phyloP scores from a whole-genome alignment of 2,113 vertebrate species.

The Labeo catla region DNA sequence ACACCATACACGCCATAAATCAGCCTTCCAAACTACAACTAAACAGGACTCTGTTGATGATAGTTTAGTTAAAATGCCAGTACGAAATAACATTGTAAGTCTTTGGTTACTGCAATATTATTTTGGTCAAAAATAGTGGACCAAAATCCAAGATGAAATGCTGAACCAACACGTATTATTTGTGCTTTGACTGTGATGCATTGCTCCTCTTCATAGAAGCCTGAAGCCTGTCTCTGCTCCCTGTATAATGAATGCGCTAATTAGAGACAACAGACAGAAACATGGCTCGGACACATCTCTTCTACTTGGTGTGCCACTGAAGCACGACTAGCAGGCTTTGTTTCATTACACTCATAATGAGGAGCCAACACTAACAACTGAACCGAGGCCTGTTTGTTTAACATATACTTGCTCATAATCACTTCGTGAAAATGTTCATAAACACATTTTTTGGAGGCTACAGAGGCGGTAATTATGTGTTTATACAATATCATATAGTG shows the following conservation, averaged over 20 bases:
- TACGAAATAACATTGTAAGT: not conserved
- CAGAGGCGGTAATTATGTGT: not conserved
- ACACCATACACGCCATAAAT: not conserved
- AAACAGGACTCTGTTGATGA: too few species aligned
- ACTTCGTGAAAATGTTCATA: constrained; percentile 19
- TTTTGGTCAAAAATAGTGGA: not conserved
- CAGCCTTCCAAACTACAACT: too few species aligned
- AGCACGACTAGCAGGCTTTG: constrained; percentile 51
- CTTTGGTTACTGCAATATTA: not conserved
- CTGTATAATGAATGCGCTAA: constrained; percentile 54
- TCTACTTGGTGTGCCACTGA: constrained; percentile 45
- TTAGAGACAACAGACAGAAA: constrained; percentile 60
- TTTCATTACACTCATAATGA: constrained; percentile 60
- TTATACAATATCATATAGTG: not conserved
- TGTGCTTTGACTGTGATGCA: constrained; percentile 37
- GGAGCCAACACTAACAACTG: constrained; percentile 37
- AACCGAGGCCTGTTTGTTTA: constrained; percentile 41
- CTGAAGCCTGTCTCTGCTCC: constrained; percentile 35
- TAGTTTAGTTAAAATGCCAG: not conserved
- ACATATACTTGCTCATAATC: constrained; percentile 44
- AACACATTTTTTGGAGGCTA: constrained; percentile 26
- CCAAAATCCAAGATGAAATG: not conserved
- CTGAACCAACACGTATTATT: constrained; percentile 15
- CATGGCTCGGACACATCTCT: constrained; percentile 51
- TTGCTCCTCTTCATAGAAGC: constrained; percentile 28